Conservation (phyloP, 2,888 invertebrate species). For the Melipona beecheii region DNA sequence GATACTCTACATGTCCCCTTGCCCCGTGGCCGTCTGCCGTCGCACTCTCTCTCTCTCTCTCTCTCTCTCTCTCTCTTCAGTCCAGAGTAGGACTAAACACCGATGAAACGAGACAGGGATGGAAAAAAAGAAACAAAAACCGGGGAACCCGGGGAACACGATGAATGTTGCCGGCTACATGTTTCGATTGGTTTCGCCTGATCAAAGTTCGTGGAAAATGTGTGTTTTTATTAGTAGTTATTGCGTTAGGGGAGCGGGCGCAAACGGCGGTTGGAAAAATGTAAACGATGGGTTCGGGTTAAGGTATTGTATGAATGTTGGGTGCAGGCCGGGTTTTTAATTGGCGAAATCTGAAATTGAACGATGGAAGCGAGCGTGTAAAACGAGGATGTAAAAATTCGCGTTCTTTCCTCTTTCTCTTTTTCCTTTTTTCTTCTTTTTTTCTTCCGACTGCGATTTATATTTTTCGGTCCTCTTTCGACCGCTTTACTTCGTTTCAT, state of each 20-base stretch:
- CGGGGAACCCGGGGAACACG: slow-evolving; percentile 16
- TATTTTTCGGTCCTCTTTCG: not conserved
- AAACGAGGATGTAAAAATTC: not conserved
- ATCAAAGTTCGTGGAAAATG: not conserved
- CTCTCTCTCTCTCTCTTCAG: not conserved
- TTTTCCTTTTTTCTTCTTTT: no score
- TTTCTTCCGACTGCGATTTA: no score
- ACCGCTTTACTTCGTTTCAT: not conserved
- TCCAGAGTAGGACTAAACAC: slow-evolving; percentile 47
- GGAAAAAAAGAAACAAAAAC: not conserved
- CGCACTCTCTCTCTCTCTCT: not conserved
- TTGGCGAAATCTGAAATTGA: not conserved
- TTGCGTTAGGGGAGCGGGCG: not conserved
- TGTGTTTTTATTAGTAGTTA: not conserved
- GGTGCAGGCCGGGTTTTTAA: not conserved
- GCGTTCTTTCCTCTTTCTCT: not conserved
- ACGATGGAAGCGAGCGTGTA: not conserved
- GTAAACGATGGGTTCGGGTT: not conserved
- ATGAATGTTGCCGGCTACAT: slow-evolving; percentile 1
- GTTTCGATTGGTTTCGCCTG: not conserved
- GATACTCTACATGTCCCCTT: slow-evolving; percentile 32
- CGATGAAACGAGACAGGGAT: slow-evolving; percentile 42
- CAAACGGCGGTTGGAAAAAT: not conserved
- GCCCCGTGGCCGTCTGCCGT: not conserved
- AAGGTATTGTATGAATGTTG: not conserved